Evolutionary conservation across 2,888 invertebrate genomes (phyloP), one percentile per base, ranked within the genome.

Genomic region (Sarcophaga rosellei): DNA sequence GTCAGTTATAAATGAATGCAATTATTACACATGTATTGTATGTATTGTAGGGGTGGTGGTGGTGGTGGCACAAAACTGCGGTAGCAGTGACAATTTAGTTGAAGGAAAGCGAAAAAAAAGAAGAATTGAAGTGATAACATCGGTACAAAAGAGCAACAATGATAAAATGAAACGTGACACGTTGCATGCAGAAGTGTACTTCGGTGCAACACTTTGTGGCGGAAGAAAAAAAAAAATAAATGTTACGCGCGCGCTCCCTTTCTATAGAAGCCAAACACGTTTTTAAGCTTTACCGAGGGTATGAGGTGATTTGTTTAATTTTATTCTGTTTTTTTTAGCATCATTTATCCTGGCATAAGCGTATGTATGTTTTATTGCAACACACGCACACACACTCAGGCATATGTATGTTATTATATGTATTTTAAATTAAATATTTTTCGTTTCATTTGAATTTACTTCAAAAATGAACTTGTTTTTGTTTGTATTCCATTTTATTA

Each of bases 171-270:
- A 84, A 84, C 79, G 84, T 84, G 84, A 62, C 70, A 61, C 53
- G 17, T 72, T 77, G 12, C 62, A 78, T 66, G n/a, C 68, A 23
- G 62, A 73, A 21, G 53, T 77, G 76, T 44, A 61, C 66, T 63
- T 72, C 65, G 15, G 59, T 68, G 17, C 57, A 69, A 3, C 25
- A 59, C 23, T 57, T 45, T 25, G 62, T n/a, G 10, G 61, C 0
- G 10, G 11, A 61, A n/a, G 3, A 20, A 47, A 20, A 21, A 17
- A 20, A 61, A n/a, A n/a, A 69, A 25, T 44, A 45, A 61, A 53
- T 25, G 78, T 44, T 73, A 82, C 79, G 68, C 85, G 79, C 85
- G 79, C 82, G 76, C 66, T n/a, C 17, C 53, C 21, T 65, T 59
- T 79, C 47, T 65, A 10, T 5, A 35, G 59, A 65, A 70, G 47